Evolutionary conservation across 2,888 invertebrate genomes (phyloP).

Genomic region (Andrena marginata): DNA sequence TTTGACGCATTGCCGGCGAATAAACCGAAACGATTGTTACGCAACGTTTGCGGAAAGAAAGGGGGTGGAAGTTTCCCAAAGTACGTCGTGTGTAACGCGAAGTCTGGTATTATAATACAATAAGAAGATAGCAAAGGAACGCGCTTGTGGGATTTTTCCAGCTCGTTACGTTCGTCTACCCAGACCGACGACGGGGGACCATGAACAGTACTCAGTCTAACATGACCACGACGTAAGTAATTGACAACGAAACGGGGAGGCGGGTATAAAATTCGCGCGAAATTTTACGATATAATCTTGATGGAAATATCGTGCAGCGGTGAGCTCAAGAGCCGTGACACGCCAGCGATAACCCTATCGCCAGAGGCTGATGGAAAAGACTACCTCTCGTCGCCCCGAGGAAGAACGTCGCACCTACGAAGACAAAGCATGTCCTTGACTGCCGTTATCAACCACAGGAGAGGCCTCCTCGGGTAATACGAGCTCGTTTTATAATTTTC

Average conservation of each 20-base stretch:
- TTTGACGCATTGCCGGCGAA: slow-evolving; percentile 80
- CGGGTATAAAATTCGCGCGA: neutral
- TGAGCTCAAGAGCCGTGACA: slow-evolving; percentile 44
- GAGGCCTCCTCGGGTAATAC: slow-evolving; percentile 77
- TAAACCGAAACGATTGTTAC: slow-evolving; percentile 82
- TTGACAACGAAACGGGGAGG: neutral
- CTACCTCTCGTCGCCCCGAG: slow-evolving; percentile 69
- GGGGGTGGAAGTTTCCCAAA: slow-evolving; percentile 37
- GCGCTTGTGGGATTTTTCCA: neutral
- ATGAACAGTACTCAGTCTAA: slow-evolving; percentile 41
- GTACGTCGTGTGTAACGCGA: slow-evolving; percentile 15
- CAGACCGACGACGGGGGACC: neutral
- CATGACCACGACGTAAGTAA: slow-evolving; percentile 40
- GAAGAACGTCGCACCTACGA: slow-evolving; percentile 75
- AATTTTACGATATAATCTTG: neutral
- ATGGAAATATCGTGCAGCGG: slow-evolving; percentile 12
- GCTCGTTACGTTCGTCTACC: neutral
- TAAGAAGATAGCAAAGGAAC: too few relatives aligned
- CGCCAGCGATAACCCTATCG: slow-evolving; percentile 35
- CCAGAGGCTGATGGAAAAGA: slow-evolving; percentile 75
- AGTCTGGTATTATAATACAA: slow-evolving; percentile 8
- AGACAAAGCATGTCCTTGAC: slow-evolving; percentile 81
- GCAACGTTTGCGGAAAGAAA: slow-evolving; percentile 60
- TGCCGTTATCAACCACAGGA: slow-evolving; percentile 80
- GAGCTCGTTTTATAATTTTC: neutral